Evolutionary conservation across 2,797 vertebrate genomes (phyloP).

Genomic region (Gymnodraco acuticeps): DNA sequence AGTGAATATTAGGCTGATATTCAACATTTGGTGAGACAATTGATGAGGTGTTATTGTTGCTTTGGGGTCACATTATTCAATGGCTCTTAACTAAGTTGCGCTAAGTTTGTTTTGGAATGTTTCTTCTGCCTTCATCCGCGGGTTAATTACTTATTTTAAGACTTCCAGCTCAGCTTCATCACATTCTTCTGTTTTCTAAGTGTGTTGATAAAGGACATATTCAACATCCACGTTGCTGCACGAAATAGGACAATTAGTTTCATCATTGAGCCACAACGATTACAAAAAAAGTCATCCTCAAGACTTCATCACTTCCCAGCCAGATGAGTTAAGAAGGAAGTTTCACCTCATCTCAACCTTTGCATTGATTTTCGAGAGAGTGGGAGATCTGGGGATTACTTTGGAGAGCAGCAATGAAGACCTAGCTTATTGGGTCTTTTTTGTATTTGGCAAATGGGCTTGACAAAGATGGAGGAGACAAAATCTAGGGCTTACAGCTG

Average conservation of each 20-base stretch:
- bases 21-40: constrained; percentile 11
- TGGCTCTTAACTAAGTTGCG: neutral
- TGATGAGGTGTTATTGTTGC: neutral
- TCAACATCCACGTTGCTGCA: constrained; percentile 33
- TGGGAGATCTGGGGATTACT: constrained; percentile 86
- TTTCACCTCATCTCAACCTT: constrained; percentile 86
- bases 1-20: constrained; percentile 4
- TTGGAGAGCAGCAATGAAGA: constrained; percentile 82
- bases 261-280: constrained; percentile 78
- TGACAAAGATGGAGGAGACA: constrained; percentile 87
- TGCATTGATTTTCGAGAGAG: constrained; percentile 83
- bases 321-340: constrained; percentile 79
- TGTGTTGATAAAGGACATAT: constrained; percentile 63
- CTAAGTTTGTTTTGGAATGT: neutral
- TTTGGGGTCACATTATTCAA: neutral
- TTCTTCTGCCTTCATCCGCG: neutral
- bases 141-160: neutral
- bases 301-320: constrained; percentile 80
- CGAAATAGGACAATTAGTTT: constrained; percentile 83
- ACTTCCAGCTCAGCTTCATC: neutral
- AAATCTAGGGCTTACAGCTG: constrained; percentile 86
- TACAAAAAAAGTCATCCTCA: constrained; percentile 73
- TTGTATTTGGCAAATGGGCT: constrained; percentile 87
- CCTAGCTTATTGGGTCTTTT: constrained; percentile 87
- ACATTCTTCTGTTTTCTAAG: constrained; percentile 12